These are phyloP conservation scores for Melanogrammus aeglefinus DNA, from an alignment of 2,797 vertebrate species.

Conservation along the genomic window DNA sequence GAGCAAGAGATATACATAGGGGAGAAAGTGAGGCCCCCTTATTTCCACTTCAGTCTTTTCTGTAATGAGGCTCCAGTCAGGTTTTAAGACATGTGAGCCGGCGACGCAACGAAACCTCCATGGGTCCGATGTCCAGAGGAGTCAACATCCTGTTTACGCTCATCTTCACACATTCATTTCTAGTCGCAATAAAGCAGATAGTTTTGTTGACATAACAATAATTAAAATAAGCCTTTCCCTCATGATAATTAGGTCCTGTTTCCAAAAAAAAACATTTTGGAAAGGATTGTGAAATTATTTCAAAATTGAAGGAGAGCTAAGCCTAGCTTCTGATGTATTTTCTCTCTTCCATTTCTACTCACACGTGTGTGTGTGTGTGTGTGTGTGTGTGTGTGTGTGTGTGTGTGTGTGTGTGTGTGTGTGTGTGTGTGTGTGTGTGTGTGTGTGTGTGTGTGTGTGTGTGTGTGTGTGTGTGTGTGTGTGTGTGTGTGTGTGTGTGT, in stretches of 20 bases:
- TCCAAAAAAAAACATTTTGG: constrained; percentile 10
- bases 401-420: constrained; percentile 13
- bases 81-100: constrained; percentile 22
- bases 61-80: constrained; percentile 27
- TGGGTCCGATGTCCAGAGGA: constrained; percentile 19
- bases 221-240: constrained; percentile 27
- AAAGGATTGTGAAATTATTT: constrained; percentile 31
- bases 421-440: constrained; percentile 15
- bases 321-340: constrained; percentile 37
- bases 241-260: constrained; percentile 22
- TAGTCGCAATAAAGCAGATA: background rate
- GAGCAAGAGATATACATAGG: background rate
- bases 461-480: constrained; percentile 27
- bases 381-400: constrained; percentile 1
- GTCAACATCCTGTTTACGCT: constrained; percentile 34
- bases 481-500: constrained; percentile 6
- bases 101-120: background rate
- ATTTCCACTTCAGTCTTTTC: constrained; percentile 27
- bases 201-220: background rate
- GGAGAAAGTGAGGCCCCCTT: background rate
- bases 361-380: constrained; percentile 32
- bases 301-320: constrained; percentile 25
- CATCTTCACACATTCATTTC: background rate
- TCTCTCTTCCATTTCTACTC: constrained; percentile 39
- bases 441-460: constrained; percentile 7